Base-by-base conservation (phyloP, 2,888 invertebrate genomes). In the Nemotelus nigrinus region DNA sequence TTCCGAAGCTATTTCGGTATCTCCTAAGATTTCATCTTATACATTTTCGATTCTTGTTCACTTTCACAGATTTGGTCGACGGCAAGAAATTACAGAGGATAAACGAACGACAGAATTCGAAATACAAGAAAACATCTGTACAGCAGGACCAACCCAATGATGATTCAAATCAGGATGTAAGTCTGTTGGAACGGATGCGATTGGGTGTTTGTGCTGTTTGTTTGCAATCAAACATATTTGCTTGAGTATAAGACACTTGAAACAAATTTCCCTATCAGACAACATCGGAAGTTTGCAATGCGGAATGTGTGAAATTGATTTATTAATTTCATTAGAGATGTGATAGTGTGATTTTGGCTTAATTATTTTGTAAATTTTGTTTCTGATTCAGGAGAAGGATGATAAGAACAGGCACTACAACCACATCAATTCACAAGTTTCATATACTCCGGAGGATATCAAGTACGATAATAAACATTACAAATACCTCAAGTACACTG, bases 401-500 rank as follows among this genome's bases (percentile, higher is more conserved):
- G 87, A 87, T 81, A 87, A 86, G 83, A 87, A 87, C 84, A 85
- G 86, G 63, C 87, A 87, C 82, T 86, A 85, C 79, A 87, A 87
- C 84, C 87, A 87, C 81, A 87, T 87, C 82, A 87, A 85, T 83
- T 89, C 90, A 79, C 88, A 89, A 83, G 91, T 91, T 85, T 92
- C 92, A 67, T 91, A 92, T 84, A 92, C 92, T 41, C 93, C 93
- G 2, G 91, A 92, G 84, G 93, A 93, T 85, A 92, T 93, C 85
- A 93, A 92, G 86, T 93, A 92, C 83, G 93, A 93, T 84, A 93
- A 93, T 88, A 93, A 93, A 86, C 93, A 93, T 86, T 93, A 93
- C 87, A 93, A 93, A 85, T 93, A 93, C 86, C 91, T 93, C 82
- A 93, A 93, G 86, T 93, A 93, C 84, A 92, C 91, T 77, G 92